phyloP scores from a whole-genome alignment of 2,797 vertebrate species.

The Pteropus rufus region DNA sequence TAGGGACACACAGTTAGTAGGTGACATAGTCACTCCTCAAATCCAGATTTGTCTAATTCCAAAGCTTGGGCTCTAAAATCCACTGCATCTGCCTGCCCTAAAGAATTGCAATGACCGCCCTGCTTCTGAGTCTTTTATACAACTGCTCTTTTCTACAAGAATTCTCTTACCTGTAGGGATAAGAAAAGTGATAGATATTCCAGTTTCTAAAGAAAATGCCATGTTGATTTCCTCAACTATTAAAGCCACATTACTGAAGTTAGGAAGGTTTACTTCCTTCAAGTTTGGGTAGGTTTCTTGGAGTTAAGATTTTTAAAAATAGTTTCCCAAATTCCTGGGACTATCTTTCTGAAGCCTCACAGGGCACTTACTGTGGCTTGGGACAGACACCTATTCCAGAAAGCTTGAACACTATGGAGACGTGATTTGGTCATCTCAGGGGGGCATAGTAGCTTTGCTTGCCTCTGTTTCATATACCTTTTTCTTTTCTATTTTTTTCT shows the following conservation, averaged over 20 bases:
- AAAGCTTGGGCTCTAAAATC: not conserved
- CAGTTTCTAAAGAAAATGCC: not conserved
- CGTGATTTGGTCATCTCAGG: not conserved
- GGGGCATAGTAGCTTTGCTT: not conserved
- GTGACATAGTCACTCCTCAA: not conserved
- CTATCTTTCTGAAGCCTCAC: not conserved
- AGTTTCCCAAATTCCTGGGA: not conserved
- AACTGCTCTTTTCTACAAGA: not conserved
- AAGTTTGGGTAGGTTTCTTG: not conserved
- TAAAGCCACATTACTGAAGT: not conserved
- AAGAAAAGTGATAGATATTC: not conserved
- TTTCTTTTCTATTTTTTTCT: conserved; percentile 79
- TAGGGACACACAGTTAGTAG: not conserved
- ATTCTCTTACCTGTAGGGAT: not conserved
- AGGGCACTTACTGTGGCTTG: no score
- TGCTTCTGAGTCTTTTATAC: not conserved
- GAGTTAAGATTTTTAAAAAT: not conserved
- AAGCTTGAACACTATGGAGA: not conserved
- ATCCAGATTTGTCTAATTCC: not conserved
- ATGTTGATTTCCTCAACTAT: not conserved
- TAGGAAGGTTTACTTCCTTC: not conserved
- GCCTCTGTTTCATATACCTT: not conserved
- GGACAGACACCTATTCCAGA: not conserved
- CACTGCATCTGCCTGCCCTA: not conserved
- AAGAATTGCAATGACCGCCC: not conserved